Conservation (phyloP, 64 coral and sea anemone genomes). For the Dendrophyllia cribrosa region DNA sequence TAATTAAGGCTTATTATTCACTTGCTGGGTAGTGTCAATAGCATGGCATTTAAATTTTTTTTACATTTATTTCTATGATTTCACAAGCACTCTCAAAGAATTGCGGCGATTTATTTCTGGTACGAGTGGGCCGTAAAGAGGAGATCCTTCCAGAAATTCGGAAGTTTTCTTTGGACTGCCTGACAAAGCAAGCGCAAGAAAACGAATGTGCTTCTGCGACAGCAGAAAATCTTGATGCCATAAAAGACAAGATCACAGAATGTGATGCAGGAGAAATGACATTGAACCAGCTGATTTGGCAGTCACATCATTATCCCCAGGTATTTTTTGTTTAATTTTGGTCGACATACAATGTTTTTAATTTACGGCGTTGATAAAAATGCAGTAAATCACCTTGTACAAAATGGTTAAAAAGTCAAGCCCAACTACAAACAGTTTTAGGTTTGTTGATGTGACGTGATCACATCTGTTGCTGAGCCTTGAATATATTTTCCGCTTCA, state of each 20-base stretch:
- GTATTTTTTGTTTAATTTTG: background rate
- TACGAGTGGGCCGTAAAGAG: constrained; percentile 88
- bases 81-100: constrained; percentile 18
- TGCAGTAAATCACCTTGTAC: too few species aligned
- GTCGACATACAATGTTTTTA: too few species aligned
- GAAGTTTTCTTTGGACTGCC: constrained; percentile 53
- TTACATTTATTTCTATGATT: background rate
- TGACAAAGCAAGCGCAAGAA: constrained; percentile 38
- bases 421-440: too few species aligned
- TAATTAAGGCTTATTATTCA: too few species aligned
- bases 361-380: too few species aligned
- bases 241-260: background rate
- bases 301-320: too few species aligned
- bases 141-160: constrained; percentile 43
- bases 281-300: background rate
- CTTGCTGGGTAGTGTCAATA: too few species aligned
- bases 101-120: constrained; percentile 83
- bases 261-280: background rate
- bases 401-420: too few species aligned
- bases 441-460: too few species aligned
- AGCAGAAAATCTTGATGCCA: background rate
- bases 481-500: too few species aligned
- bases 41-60: too few species aligned
- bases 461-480: too few species aligned
- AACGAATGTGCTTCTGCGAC: background rate